phyloP scores from a whole-genome alignment of 2,797 vertebrate genomes.

The Chaetodon trifasciatus region DNA sequence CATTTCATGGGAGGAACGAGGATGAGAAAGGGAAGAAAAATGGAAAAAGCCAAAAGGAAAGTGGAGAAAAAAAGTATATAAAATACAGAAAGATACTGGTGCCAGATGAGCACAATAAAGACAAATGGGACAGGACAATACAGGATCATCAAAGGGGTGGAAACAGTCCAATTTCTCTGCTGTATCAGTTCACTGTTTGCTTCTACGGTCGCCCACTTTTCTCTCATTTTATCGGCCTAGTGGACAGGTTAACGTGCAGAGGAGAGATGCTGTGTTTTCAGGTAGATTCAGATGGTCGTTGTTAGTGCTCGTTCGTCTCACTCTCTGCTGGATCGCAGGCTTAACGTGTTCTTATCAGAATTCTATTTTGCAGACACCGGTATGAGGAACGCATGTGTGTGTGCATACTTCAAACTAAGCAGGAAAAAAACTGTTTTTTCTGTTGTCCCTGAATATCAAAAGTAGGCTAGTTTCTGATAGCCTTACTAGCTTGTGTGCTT shows the following conservation, averaged over 20 bases:
- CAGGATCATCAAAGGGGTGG: not conserved
- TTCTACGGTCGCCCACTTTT: too few relatives aligned
- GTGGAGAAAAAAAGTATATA: not conserved
- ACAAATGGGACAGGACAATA: not conserved
- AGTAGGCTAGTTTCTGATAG: not conserved
- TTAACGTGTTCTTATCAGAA: conserved; percentile 22
- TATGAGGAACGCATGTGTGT: not conserved
- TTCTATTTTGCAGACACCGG: conserved; percentile 19
- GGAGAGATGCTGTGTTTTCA: conserved; percentile 6
- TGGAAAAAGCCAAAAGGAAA: not conserved
- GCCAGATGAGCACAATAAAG: not conserved
- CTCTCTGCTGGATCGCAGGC: conserved; percentile 11
- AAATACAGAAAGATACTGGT: not conserved
- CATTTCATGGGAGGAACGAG: not conserved
- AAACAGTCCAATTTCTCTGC: not conserved
- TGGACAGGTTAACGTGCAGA: conserved; percentile 7
- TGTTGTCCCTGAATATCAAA: not conserved
- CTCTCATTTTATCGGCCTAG: not conserved
- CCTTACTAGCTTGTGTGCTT: not conserved
- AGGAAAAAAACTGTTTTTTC: not conserved
- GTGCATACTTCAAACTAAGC: not conserved
- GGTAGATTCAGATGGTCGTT: conserved; percentile 38
- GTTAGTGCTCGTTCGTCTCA: not conserved
- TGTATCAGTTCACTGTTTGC: too few relatives aligned
- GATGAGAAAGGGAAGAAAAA: not conserved